Evolutionary conservation across 1,140 invertebrate species (phyloP), one percentile per base, ranked within the genome.

Genomic region (Aleiodes sp.): DNA sequence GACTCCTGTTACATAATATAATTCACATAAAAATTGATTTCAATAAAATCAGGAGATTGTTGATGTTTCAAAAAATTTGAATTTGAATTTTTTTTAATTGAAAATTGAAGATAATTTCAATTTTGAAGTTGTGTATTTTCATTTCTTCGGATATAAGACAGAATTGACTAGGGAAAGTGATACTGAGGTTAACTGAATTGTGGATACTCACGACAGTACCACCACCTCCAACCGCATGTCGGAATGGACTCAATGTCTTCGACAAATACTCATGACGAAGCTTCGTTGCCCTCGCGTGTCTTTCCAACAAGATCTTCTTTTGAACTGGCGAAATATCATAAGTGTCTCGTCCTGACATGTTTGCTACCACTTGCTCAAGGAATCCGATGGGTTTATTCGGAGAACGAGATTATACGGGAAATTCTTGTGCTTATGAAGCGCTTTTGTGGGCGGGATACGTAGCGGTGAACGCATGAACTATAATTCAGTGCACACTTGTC

Each of bases 241-340:
- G 84, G 71, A 86, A 88, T 10, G 93, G 94, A 79, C 94, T 91
- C 0, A 87, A 88, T 31, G 83, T 80, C 76, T 92, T 87, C 82
- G 91, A 92, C n/a, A 92, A 75, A 79, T 90, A 94, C 77, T 93
- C 87, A n/a, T 87, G 76, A 73, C 91, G 88, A 60, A 92, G 81
- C 26, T 81, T 77, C 33, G 83, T 77, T 71, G 89, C 87, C 70
- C 89, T 84, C 63, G 87, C 82, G 3, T 88, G 86, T 75, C 88
- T 88, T 76, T 88, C 87, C 78, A 89, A 82, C 28, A 90, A 76
- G 31, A 90, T 72, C 74, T 87, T 73, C 66, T 73, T 75, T 67
- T 87, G 9, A 14, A 70, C 37, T 3, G 41, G 6, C 4, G 78
- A 66, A 41, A 81, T 0, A 78, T 84, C 80, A 24, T 64, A 78